Evolutionary conservation across 2,113 vertebrate species (phyloP).

Genomic region (Rattus rattus): DNA sequence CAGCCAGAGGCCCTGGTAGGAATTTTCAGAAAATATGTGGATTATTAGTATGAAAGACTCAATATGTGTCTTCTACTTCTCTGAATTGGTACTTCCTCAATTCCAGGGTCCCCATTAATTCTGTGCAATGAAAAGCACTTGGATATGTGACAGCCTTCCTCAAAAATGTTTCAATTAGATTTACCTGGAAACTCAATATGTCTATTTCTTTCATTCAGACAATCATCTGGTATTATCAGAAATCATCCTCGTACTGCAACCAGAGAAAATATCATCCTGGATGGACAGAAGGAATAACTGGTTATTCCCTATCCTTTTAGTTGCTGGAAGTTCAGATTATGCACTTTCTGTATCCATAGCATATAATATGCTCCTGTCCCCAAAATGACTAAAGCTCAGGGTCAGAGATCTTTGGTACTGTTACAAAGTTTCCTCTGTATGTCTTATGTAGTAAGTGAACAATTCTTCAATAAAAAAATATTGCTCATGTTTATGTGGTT

Average conservation of each 20-base stretch:
- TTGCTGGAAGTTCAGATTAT: neutral
- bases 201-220: too few relatives aligned
- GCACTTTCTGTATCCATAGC: neutral
- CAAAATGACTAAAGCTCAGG: neutral
- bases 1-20: too few relatives aligned
- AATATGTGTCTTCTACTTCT: neutral
- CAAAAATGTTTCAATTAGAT: too few relatives aligned
- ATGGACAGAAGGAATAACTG: neutral
- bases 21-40: too few relatives aligned
- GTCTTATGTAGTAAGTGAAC: neutral
- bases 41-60: neutral
- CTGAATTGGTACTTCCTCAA: neutral
- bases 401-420: neutral
- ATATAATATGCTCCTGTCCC: neutral
- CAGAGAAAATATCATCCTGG: neutral
- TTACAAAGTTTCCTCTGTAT: neutral
- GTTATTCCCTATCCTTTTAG: neutral
- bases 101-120: neutral
- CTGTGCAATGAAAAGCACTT: neutral
- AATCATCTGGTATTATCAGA: too few relatives aligned
- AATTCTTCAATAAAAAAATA: too few relatives aligned
- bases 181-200: too few relatives aligned
- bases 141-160: too few relatives aligned
- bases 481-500: too few relatives aligned
- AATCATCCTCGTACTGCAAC: too few relatives aligned